These are phyloP conservation scores for Pangasius krempfi DNA, from an alignment of 2,797 vertebrate species.

Conservation along the genomic window DNA sequence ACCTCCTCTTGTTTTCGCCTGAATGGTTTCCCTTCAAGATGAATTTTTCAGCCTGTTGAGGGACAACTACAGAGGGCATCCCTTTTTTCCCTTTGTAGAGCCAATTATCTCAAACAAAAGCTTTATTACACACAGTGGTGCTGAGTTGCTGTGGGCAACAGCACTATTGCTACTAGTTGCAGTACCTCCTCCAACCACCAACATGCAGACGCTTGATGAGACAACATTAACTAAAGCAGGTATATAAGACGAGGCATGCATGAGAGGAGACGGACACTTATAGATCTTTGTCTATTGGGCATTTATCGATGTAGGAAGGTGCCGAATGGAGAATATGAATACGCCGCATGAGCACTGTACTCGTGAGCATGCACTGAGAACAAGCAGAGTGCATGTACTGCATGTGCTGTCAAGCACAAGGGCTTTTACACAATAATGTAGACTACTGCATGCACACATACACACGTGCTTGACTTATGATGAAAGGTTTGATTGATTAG, in stretches of 20 bases:
- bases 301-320: neutral
- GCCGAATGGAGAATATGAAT: neutral
- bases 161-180: neutral
- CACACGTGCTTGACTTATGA: constrained; percentile 73
- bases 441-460: constrained; percentile 12
- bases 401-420: constrained; percentile 22
- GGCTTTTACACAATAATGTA: constrained; percentile 42
- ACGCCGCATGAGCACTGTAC: neutral
- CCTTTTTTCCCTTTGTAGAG: constrained; percentile 67
- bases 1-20: constrained; percentile 35
- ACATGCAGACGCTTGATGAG: neutral
- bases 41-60: constrained; percentile 37
- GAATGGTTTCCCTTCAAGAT: constrained; percentile 42
- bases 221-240: neutral
- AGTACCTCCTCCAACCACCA: neutral
- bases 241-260: neutral
- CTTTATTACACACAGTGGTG: constrained; percentile 34
- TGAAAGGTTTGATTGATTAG: constrained; percentile 86
- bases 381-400: neutral
- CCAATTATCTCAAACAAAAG: constrained; percentile 77
- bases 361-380: neutral
- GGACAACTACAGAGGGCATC: constrained; percentile 36
- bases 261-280: too few relatives aligned
- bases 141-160: constrained; percentile 10
- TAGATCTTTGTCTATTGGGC: neutral